Evolutionary conservation across 2,797 vertebrate species (phyloP), one percentile per base, ranked within the genome.

Genomic region (Phyllotis vaccarum): DNA sequence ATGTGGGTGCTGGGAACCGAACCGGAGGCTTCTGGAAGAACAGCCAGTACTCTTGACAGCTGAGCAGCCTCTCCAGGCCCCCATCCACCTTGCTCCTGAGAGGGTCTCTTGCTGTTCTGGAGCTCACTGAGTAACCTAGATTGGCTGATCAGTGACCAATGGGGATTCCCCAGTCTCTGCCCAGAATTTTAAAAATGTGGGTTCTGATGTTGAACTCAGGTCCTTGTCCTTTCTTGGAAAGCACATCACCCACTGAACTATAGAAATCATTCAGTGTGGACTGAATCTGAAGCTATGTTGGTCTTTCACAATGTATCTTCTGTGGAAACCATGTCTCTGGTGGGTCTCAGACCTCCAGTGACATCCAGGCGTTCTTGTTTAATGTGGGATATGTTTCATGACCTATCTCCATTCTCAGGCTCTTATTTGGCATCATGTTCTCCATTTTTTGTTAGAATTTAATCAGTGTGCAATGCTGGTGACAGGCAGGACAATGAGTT

Each of bases 251-350:
- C 46, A 70, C 83, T 49, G 64, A 86, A 62, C 31, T 68, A 12
- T 27, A 17, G 68, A 43, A 0, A 49, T 6, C 12, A 21, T 34
- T 76, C 1, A 0, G 2, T 3, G 34, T 34, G n/a, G 72, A 14
- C 6, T 5, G 14, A 8, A 1, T 0, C 49, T 0, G 66, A 2
- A 2, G 31, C 13, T 3, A 5, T 1, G 29, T 3, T 37, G 56
- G 31, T 34, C 21, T 12, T 54, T 62, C 13, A 37, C 13, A 11
- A 11, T 22, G n/a, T 0, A n/a, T 64, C 62, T 14, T 46, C 0
- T 40, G 1, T 19, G 16, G 85, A 56, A 31, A 7, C 43, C 64
- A 5, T 27, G 0, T 13, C 68, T 31, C 43, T 14, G 22, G 34
- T 22, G 37, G 49, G 46, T 14, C 17, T 60, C 52, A 27, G 82